Evolutionary conservation across 1,140 invertebrate genomes (phyloP), one percentile per base, ranked within the genome.

Genomic region (Camponotus pennsylvanicus): DNA sequence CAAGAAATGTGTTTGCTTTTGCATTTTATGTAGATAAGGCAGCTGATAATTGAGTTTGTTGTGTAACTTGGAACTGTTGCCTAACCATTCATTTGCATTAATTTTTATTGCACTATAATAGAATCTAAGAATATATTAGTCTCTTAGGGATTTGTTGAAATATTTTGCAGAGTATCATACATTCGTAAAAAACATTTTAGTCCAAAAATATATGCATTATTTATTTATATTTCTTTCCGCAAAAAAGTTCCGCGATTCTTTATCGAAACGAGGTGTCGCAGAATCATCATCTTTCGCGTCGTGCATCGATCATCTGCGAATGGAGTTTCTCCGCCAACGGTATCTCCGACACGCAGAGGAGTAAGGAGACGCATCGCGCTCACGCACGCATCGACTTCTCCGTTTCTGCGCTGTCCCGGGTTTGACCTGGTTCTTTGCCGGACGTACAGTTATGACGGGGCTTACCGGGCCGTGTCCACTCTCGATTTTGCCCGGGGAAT

Each of bases 401-500:
- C 66, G 37, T 82, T 82, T 84, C 78, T 71, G 49, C 37, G 32
- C 55, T 55, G 79, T 82, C 45, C 66, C 78, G 66, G 21, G 67
- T 45, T 75, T 83, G 79, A 83, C 79, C 79, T 49, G 69, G 21
- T 69, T 87, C 69, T 18, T 49, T 45, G 59, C 42, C 3, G 32
- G 55, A 21, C 32, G 21, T 49, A 55, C 49, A 82, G 76, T 89
- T 80, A 89, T 66, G 84, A 86, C 34, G 70, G 71, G 59, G 63
- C 57, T 83, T 79, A 89, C 40, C 88, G 32, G 32, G 3, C 49
- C 32, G 84, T 63, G 59, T 78, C 49, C 82, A 91, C 90, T 91
- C 55, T 91, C 86, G 86, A 86, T 91, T 92, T 93, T 92, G 71
- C 76, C 61, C 45, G 18, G 79, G 70, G 86, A 92, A 89, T 91